phyloP scores from a whole-genome alignment of 1,140 invertebrate species.

The Rhynchophorus ferrugineus region DNA sequence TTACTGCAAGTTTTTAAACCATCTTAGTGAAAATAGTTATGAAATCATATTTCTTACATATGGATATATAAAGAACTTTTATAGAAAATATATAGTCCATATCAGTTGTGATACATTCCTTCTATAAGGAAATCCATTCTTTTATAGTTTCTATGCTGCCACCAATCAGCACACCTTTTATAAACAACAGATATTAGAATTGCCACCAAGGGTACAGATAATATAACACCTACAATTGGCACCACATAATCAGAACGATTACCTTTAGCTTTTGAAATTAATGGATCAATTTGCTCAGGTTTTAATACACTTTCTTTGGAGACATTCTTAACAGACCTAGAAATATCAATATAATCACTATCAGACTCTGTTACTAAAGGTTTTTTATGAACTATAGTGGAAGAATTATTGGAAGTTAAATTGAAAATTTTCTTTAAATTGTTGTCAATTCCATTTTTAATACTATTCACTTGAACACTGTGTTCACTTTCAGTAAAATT shows the following conservation, averaged over 20 bases:
- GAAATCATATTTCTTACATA: too few species aligned
- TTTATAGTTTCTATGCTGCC: slow-evolving; percentile 67
- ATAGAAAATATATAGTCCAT: not conserved
- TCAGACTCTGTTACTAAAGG: slow-evolving; percentile 16
- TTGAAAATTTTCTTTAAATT: not conserved
- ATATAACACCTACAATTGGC: slow-evolving; percentile 56
- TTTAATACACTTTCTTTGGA: slow-evolving; percentile 3
- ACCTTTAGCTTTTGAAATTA: slow-evolving; percentile 10
- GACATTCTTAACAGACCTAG: not conserved
- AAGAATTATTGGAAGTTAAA: not conserved
- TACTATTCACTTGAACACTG: slow-evolving; percentile 5
- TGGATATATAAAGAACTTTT: too few species aligned
- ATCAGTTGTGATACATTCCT: slow-evolving; percentile 70
- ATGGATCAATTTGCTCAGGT: slow-evolving; percentile 14
- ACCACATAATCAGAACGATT: slow-evolving; percentile 50
- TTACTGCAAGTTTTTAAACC: too few species aligned
- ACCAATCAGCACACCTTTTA: slow-evolving; percentile 60
- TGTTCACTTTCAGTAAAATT: slow-evolving; percentile 1
- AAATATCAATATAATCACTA: slow-evolving; percentile 4
- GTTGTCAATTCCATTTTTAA: slow-evolving; percentile 3
- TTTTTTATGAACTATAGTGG: slow-evolving; percentile 1
- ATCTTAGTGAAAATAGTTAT: too few species aligned
- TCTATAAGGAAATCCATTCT: slow-evolving; percentile 74
- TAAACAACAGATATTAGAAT: slow-evolving; percentile 53
- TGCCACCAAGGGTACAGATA: slow-evolving; percentile 56